Base-by-base conservation (phyloP, 2,797 vertebrate species). In the Ctenochaetus hawaiiensis region DNA sequence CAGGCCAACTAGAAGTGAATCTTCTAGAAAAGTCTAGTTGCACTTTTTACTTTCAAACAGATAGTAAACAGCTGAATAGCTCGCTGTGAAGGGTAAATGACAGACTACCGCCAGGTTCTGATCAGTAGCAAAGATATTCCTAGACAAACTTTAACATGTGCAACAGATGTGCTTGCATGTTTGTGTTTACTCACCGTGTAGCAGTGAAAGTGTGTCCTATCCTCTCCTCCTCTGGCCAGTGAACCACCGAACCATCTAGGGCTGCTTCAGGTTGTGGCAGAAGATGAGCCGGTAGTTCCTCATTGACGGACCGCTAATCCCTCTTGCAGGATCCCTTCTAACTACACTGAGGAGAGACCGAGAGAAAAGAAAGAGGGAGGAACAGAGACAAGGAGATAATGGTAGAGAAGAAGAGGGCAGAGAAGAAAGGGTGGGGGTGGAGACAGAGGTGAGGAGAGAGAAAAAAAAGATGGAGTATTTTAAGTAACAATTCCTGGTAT, bases 271-370 rank as follows among this genome's bases (percentile, higher is more conserved):
- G 95, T 99, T 99, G 96, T 99, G 98, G 96, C 98, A 99, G 95
- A 99, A 99, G 97, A 99, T 99, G 94, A 99, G 97, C 97, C 98
- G 97, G 96, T 99, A 99, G 97, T 99, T 99, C 98, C 98, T 98
- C 98, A 99, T 99, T 99, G 97, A 99, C 98, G 93, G 97, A 98
- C 96, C 95, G 95, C 96, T 95, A 97, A 99, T 98, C 96, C 96
- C 92, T 93, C 96, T 95, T 75, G 86, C 97, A 99, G 97, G 97
- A 98, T 92, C 86, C 67, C 94, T 96, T 97, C 49, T 96, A 95
- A 93, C 96, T 96, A 95, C 96, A 91, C 96, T 97, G 88, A 62
- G 74, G 26, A 79, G 26, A 82, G 45, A 69, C 7, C 14, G 22
- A 75, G 12, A 72, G 60, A 41, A 57, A 20, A 58, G 34, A 59